These are phyloP conservation scores for Hyles vespertilio DNA, from an alignment of 1,140 invertebrate species.

Conservation along the genomic window DNA sequence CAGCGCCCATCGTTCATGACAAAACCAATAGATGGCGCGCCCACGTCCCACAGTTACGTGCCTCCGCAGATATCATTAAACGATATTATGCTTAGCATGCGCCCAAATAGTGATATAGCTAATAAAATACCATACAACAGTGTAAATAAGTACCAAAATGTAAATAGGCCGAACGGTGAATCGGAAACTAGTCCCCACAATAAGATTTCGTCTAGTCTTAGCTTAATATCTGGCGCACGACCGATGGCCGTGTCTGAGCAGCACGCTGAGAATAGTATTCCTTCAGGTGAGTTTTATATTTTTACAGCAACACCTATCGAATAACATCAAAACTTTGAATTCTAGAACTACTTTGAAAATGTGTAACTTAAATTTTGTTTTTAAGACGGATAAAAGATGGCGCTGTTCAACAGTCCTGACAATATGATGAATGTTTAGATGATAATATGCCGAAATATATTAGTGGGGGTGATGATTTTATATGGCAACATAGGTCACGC, in stretches of 20 bases:
- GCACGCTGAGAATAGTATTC: conserved; percentile 60
- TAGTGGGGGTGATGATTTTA: too few species aligned
- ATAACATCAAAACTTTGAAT: neutral
- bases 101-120: conserved; percentile 74
- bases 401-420: conserved; percentile 6
- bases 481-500: too few species aligned
- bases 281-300: conserved; percentile 43
- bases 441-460: too few species aligned
- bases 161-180: conserved; percentile 67
- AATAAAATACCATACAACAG: conserved; percentile 71
- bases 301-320: neutral
- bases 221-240: conserved; percentile 58
- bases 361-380: too few species aligned
- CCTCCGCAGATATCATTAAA: conserved; percentile 64
- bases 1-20: conserved; percentile 75
- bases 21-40: conserved; percentile 73
- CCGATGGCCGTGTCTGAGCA: conserved; percentile 68
- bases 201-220: conserved; percentile 76
- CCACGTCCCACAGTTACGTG: conserved; percentile 53
- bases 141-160: conserved; percentile 75
- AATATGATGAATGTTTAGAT: too few species aligned
- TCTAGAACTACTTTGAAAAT: too few species aligned
- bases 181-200: conserved; percentile 73
- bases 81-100: conserved; percentile 65
- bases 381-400: conserved; percentile 18